Evolutionary conservation across 2,888 invertebrate genomes (phyloP), one percentile per base, ranked within the genome.

Genomic region (Iselma pallidipennis): DNA sequence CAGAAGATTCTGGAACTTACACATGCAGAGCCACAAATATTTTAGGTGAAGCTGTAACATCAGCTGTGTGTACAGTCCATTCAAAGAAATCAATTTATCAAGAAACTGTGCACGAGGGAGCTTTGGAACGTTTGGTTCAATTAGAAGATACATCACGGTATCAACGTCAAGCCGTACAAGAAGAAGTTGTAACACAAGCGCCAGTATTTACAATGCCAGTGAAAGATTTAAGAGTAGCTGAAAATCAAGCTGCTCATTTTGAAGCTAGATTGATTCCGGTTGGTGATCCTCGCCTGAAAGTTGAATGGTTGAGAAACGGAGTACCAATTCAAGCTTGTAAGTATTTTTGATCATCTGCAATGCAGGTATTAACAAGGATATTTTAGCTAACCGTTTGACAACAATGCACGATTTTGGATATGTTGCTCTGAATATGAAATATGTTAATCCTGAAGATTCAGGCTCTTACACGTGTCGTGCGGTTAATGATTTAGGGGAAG

Each of bases 341-440:
- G 89, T 82, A 25, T n/a, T 60, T 50, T 50, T n/a, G 29, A 31
- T 28, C 26, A 25, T 48, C 7, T 60, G 45, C 29, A 31, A 25
- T 59, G 23, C 12, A 12, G 4, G 5, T 21, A 56, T 45, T 25
- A 51, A 37, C 10, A 14, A 59, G 21, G 65, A 16, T 10, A 66
- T 78, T 80, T 55, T 70, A 91, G 91, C 94, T n/a, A 95, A 95
- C 78, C 92, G 95, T 63, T 86, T 93, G 28, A 93, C 94, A 48
- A 96, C 96, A 9, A 95, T 96, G 91, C 95, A 98, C 78, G 98
- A 99, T 80, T 98, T 98, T 80, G 98, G 98, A 52, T 98, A 96
- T 80, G 98, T 98, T 25, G 96, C 96, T 37, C 84, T 95, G 16
- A 95, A 96, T 74, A 92, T 95, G 92, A 95, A 95, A 79, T 95